Evolutionary conservation across 2,888 invertebrate species (phyloP).

Genomic region (Bhutanitis thaidina): DNA sequence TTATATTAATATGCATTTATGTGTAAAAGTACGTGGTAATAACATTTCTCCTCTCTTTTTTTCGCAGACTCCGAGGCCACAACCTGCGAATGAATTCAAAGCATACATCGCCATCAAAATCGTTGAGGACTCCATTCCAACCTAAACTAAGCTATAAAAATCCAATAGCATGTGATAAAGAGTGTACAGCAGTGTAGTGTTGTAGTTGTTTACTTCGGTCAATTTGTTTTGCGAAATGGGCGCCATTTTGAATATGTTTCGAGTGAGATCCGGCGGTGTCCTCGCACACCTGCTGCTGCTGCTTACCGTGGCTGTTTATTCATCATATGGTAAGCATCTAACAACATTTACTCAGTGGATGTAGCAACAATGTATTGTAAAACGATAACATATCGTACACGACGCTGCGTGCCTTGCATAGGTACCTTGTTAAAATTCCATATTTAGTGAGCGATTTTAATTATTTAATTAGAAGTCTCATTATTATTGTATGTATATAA

Average conservation of each 20-base stretch:
- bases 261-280: conserved; percentile 43
- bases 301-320: conserved; percentile 59
- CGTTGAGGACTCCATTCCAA: conserved; percentile 31
- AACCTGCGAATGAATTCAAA: conserved; percentile 55
- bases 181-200: conserved; percentile 47
- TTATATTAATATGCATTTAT: no score
- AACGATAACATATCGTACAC: no score
- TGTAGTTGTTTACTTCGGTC: conserved; percentile 27
- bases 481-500: no score
- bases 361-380: no score
- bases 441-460: no score
- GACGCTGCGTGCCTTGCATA: no score
- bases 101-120: conserved; percentile 25
- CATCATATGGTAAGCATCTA: conserved; percentile 61
- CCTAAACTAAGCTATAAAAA: conserved; percentile 33
- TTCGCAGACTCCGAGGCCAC: conserved; percentile 40
- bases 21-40: not conserved
- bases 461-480: no score
- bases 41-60: conserved; percentile 27
- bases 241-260: conserved; percentile 54
- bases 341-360: not conserved
- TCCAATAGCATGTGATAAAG: conserved; percentile 65
- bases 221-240: conserved; percentile 35
- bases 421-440: no score
- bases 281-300: conserved; percentile 48